Evolutionary conservation across 2,113 vertebrate species (phyloP), one percentile per base, ranked within the genome.

Genomic region (Oxyruncus cristatus): DNA sequence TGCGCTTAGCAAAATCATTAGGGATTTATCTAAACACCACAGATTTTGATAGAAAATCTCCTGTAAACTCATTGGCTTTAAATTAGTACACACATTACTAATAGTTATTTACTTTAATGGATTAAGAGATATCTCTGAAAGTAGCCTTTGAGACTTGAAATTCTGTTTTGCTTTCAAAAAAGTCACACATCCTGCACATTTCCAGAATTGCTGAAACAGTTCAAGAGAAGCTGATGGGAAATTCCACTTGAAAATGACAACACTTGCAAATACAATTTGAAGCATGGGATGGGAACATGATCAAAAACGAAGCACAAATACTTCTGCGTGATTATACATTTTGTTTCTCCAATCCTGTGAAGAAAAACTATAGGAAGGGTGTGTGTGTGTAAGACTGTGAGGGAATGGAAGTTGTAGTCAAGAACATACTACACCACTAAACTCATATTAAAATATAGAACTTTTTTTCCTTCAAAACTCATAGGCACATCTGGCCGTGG

Each of bases 161-260:
- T 90, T 91, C 50, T 88, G 14, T 14, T 90, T 80, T 90, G 52
- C n/a, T 92, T 88, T 91, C 59, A 86, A 63, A 80, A 49, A 50
- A 91, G n/a, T 80, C 72, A 86, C 24, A 42, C n/a, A 84, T 77
- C 56, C 72, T 86, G 82, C 74, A 71, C 11, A 8, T 91, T 92
- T 92, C 74, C 76, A 85, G 50, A 93, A 92, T 14, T 93, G 39
- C 59, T 84, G 76, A 90, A 93, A 67, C 35, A 86, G 47, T 72
- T 90, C 68, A 88, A 74, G 72, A 90, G 86, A 92, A 92, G 28
- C 18, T 26, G 75, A 88, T 84, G 56, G 55, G 93, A 92, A 96
- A 95, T 95, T 93, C 92, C 76, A 92, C 55, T 56, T 71, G 44
- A 88, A 92, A 97, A 97, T 59, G 82, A 47, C 85, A 91, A 52